Conservation (phyloP, 2,797 vertebrate species). For the Rhinatrema bivittatum region DNA sequence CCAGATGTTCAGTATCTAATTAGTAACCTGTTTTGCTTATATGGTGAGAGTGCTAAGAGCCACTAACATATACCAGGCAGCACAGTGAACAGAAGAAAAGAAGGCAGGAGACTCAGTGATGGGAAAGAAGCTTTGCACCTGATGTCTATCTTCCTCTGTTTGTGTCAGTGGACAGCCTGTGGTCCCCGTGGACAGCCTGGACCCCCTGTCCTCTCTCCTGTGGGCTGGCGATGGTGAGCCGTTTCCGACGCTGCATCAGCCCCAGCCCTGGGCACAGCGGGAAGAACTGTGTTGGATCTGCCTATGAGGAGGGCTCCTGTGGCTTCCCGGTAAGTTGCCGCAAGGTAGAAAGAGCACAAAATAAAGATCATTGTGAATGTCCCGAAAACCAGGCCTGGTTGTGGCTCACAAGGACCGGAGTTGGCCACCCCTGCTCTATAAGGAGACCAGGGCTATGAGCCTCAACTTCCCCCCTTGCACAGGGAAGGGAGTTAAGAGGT, state of each 20-base stretch:
- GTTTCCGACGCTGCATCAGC: constrained; percentile 4
- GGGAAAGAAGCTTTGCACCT: not conserved
- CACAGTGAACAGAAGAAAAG: not conserved
- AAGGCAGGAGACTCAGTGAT: not conserved
- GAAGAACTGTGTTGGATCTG: not conserved
- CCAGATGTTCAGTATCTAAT: too few relatives aligned
- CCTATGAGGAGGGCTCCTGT: constrained; percentile 13
- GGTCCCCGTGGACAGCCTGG: constrained; percentile 15
- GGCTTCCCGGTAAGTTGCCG: constrained; percentile 19
- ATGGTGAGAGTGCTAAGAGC: too few relatives aligned
- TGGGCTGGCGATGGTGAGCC: not conserved
- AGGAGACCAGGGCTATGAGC: too few relatives aligned
- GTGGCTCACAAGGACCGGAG: too few relatives aligned
- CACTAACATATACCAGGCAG: too few relatives aligned
- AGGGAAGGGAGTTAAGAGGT: too few relatives aligned
- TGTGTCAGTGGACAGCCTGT: constrained; percentile 7
- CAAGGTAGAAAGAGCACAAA: too few relatives aligned
- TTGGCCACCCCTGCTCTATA: too few relatives aligned
- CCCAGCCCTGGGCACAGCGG: not conserved
- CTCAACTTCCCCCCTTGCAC: too few relatives aligned
- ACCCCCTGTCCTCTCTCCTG: constrained; percentile 7
- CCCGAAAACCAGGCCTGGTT: too few relatives aligned
- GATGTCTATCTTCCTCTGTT: too few relatives aligned
- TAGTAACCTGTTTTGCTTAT: too few relatives aligned
- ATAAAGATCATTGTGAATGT: not conserved